Evolutionary conservation across 2,888 invertebrate species (phyloP).

Genomic region (Salpingus planirostris): DNA sequence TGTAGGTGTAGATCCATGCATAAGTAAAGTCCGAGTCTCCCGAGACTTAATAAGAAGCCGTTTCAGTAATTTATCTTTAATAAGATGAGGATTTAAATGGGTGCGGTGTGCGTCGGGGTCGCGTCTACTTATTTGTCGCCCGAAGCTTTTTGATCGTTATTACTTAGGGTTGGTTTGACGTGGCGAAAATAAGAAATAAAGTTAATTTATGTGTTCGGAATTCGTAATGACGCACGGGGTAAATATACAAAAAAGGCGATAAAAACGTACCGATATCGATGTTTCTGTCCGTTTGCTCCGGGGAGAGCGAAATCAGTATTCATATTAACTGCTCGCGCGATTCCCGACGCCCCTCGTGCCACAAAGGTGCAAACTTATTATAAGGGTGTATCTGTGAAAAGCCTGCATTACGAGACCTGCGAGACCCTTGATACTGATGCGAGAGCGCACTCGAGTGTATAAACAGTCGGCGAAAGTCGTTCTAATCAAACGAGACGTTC

Average conservation of each 20-base stretch:
- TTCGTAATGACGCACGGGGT: slow-evolving; percentile 20
- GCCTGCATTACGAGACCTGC: slow-evolving; percentile 37
- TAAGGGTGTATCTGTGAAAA: slow-evolving; percentile 37
- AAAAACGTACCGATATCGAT: slow-evolving; percentile 30
- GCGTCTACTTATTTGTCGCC: no score
- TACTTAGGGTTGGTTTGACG: no score
- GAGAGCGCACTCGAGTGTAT: slow-evolving; percentile 36
- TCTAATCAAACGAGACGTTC: slow-evolving; percentile 31
- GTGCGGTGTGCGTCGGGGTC: no score
- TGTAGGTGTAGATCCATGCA: no score
- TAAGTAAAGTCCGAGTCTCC: no score
- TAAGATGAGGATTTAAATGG: no score
- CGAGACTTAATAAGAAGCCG: no score
- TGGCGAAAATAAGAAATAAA: no score
- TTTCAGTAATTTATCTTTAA: no score
- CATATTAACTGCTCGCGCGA: slow-evolving; percentile 39
- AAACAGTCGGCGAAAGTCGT: slow-evolving; percentile 32
- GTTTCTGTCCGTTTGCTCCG: slow-evolving; percentile 16
- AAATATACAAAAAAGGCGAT: slow-evolving; percentile 30
- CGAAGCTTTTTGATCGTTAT: no score
- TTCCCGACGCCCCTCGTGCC: slow-evolving; percentile 28
- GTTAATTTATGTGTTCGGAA: slow-evolving; percentile 22
- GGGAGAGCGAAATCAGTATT: slow-evolving; percentile 35
- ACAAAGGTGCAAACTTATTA: slow-evolving; percentile 41
- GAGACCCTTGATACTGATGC: slow-evolving; percentile 35